These are phyloP conservation scores for Leptoteleia sp. DNA, from an alignment of 1,140 invertebrate genomes.

Conservation along the genomic window DNA sequence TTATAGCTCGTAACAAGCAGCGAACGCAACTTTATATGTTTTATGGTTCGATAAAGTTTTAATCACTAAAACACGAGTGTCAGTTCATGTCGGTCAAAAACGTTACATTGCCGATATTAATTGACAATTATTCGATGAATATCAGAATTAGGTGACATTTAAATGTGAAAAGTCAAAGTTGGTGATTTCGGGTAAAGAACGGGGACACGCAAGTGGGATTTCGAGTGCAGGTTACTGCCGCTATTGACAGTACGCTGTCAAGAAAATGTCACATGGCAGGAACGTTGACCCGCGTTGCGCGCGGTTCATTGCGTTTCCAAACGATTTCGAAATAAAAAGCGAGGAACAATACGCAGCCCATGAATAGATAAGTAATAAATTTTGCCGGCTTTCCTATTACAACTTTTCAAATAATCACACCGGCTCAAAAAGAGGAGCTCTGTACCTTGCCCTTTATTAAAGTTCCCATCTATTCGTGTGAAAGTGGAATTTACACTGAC, in stretches of 20 bases:
- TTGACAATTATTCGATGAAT: neutral
- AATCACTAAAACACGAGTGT: neutral
- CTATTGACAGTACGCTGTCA: too few relatives aligned
- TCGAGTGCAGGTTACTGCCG: too few relatives aligned
- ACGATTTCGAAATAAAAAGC: neutral
- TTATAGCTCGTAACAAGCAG: slow-evolving; percentile 14
- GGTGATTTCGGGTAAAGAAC: too few relatives aligned
- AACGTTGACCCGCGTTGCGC: too few relatives aligned
- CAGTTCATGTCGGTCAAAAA: neutral
- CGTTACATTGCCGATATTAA: neutral
- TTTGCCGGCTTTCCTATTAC: slow-evolving; percentile 5
- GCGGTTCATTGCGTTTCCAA: neutral
- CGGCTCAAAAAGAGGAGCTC: slow-evolving; percentile 6
- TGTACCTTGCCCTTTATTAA: slow-evolving; percentile 25
- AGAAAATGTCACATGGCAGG: too few relatives aligned
- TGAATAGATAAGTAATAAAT: slow-evolving; percentile 22
- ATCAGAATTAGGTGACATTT: slow-evolving; percentile 10
- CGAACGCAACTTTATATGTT: slow-evolving; percentile 1
- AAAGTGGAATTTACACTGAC: slow-evolving; percentile 20
- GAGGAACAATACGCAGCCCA: neutral
- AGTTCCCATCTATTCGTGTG: slow-evolving; percentile 19
- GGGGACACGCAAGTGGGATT: too few relatives aligned
- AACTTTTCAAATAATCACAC: slow-evolving; percentile 18
- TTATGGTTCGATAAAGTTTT: slow-evolving; percentile 13
- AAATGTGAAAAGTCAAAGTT: neutral